Percentiles rank a stretch among this genome's conserved stretches.
These are phyloP conservation scores for Prosapia bicincta DNA, from an alignment of 2,888 invertebrate species.

Conservation along the genomic window DNA sequence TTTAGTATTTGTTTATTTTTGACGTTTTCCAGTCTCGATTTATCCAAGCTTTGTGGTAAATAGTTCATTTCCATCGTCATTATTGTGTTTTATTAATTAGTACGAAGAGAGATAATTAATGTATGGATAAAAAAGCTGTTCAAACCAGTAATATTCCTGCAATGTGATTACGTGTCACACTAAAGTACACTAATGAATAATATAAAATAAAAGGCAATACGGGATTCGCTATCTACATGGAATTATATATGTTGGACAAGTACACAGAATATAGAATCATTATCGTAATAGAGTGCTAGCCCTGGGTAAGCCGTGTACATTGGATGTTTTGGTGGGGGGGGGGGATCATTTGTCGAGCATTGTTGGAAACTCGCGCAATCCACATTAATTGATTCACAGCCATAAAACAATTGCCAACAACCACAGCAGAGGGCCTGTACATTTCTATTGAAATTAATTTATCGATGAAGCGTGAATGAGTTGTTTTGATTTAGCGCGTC, in stretches of 20 bases:
- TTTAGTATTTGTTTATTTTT: no score
- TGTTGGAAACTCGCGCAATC: slow-evolving; percentile 7
- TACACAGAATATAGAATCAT: not conserved
- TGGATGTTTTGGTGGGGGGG: not conserved
- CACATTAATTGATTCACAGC: slow-evolving; percentile 24
- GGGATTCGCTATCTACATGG: not conserved
- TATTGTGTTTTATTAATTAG: not conserved
- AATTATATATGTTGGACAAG: not conserved
- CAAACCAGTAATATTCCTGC: not conserved
- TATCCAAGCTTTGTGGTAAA: no score
- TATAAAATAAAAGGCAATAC: not conserved
- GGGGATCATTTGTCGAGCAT: not conserved
- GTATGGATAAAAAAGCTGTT: not conserved
- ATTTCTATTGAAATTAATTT: not conserved
- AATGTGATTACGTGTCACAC: not conserved
- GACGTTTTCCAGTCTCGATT: no score
- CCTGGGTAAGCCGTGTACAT: not conserved
- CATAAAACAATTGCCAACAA: slow-evolving; percentile 20
- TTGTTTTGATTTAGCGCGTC: not conserved
- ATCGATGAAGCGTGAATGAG: not conserved
- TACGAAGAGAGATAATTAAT: not conserved
- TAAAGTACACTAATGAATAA: not conserved
- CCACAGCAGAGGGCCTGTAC: slow-evolving; percentile 1
- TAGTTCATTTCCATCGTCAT: no score
- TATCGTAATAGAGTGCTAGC: not conserved